Evolutionary conservation across 2,797 vertebrate species (phyloP).

Genomic region (Mallotus villosus): DNA sequence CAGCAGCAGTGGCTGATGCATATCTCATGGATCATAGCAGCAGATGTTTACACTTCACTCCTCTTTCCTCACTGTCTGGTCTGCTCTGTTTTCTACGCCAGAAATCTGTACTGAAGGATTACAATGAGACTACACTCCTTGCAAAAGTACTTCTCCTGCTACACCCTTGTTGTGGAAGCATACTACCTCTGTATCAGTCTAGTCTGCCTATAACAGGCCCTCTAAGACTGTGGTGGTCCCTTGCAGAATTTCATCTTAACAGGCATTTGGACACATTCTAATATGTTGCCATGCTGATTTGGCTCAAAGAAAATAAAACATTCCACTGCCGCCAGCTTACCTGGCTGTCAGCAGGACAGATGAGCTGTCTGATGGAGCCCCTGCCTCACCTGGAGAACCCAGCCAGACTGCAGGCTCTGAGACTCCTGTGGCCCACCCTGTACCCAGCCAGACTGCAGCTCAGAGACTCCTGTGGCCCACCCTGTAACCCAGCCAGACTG

Average conservation of each 20-base stretch:
- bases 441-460: too few relatives aligned
- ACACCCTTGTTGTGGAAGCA: too few relatives aligned
- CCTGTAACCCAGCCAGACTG: slow-evolving; percentile 25
- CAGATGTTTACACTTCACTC: slow-evolving; percentile 48
- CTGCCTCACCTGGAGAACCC: background rate
- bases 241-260: background rate
- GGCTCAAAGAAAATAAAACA: background rate
- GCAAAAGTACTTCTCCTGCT: background rate
- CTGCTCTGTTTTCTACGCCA: slow-evolving; percentile 12
- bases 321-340: background rate
- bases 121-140: slow-evolving; percentile 9
- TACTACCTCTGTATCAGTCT: too few relatives aligned
- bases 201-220: too few relatives aligned
- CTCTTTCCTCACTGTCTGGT: slow-evolving; percentile 11
- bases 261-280: background rate
- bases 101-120: background rate
- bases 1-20: slow-evolving; percentile 45
- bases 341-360: too few relatives aligned
- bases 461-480: too few relatives aligned
- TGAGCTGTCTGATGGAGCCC: background rate
- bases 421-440: too few relatives aligned
- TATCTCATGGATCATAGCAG: slow-evolving; percentile 45
- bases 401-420: background rate
- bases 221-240: too few relatives aligned
- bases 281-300: background rate